phyloP scores from a whole-genome alignment of 2,888 invertebrate species.

The Mesodorylaimus sp. region DNA sequence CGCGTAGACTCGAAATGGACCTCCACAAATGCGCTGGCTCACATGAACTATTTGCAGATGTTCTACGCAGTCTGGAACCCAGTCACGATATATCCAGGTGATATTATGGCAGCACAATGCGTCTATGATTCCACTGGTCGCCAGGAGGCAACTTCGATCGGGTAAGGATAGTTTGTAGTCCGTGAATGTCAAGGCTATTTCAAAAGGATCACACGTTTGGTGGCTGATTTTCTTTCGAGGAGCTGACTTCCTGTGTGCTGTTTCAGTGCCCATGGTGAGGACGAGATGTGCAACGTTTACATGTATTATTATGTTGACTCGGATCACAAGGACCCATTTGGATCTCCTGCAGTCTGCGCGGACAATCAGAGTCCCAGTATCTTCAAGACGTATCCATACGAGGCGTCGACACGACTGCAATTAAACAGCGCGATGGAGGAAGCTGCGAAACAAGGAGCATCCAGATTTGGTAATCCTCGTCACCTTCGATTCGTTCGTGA shows the following conservation, averaged over 20 bases:
- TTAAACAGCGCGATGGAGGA: conserved; percentile 37
- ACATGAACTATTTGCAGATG: conserved; percentile 35
- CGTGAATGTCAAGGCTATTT: too few relatives aligned
- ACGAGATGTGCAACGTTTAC: conserved; percentile 41
- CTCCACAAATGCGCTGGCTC: too few relatives aligned
- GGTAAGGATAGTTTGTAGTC: conserved; percentile 29
- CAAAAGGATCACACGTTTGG: too few relatives aligned
- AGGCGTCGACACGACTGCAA: conserved; percentile 32
- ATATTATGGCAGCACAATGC: conserved; percentile 40
- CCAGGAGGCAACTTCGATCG: conserved; percentile 32
- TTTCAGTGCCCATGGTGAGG: conserved; percentile 32
- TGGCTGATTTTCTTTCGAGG: too few relatives aligned
- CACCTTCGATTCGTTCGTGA: too few relatives aligned
- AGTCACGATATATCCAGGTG: conserved; percentile 34
- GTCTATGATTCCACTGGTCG: conserved; percentile 38
- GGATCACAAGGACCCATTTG: conserved; percentile 25
- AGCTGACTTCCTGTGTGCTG: too few relatives aligned
- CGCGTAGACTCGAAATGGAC: too few relatives aligned
- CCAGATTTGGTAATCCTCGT: too few relatives aligned
- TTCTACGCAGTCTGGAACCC: conserved; percentile 38
- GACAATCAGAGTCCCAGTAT: too few relatives aligned
- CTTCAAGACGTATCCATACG: conserved; percentile 16
- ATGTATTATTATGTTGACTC: conserved; percentile 34
- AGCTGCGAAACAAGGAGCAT: too few relatives aligned
- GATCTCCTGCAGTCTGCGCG: conserved; percentile 23